Base-by-base conservation (phyloP, 2,113 vertebrate species). In the Callipepla californica region DNA sequence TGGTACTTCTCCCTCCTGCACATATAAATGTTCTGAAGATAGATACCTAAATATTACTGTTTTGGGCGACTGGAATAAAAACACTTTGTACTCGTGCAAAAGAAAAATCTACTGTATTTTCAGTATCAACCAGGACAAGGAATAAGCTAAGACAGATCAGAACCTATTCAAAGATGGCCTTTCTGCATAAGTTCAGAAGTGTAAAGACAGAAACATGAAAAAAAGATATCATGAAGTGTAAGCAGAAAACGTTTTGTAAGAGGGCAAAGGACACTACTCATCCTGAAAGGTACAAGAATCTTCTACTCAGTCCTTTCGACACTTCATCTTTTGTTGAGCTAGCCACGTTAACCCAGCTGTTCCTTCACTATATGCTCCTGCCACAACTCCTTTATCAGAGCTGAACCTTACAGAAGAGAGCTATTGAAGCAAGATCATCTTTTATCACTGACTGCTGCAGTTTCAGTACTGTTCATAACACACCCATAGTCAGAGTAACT, bases 251-350 rank as follows among this genome's bases (percentile, higher is more conserved):
- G 1, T 90, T 92, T 67, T 89, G 17, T 47, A 80, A 34, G 16
- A 76, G 6, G 63, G 67, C 55, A 91, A 89, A 92, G 47, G 38
- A 82, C 55, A 70, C 11, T 85, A 66, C 23, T 22, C 26, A 85
- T 58, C 32, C 34, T 61, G 45, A 87, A 72, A 17, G 53, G 18
- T 30, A 87, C n/a, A 93, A 70, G 21, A n/a, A 85, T 82, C 55
- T 83, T 79, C 72, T 57, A 34, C 68, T 63, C 2, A 1, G 17
- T 90, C 58, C 28, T 91, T 89, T 20, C 51, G n/a, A 25, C 61
- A 50, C 70, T 83, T 38, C 36, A 47, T 26, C 65, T 93, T 93
- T 89, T 85, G 50, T 82, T 83, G 82, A 85, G 50, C 25, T 80
- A 63, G 76, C 17, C 19, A 74, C 38, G 48, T 4, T 47, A 51